Base-by-base conservation (phyloP, 2,113 vertebrate genomes). In the Brachypodius melanocephalos region DNA sequence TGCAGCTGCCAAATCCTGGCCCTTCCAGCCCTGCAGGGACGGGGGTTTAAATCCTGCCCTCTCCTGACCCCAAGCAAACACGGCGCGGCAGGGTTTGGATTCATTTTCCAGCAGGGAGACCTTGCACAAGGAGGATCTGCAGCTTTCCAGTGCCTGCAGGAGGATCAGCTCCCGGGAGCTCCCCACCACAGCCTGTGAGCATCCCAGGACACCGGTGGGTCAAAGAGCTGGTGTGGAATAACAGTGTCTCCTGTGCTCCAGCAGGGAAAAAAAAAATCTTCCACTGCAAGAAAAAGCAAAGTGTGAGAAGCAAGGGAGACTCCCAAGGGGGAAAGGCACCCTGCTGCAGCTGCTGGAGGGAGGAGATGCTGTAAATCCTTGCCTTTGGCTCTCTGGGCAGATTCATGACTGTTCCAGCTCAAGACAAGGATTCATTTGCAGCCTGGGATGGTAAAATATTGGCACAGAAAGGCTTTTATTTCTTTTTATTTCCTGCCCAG, bases 171-270 rank as follows among this genome's bases (percentile, higher is more conserved):
- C 22, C 55, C 2, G 2, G 42, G 25, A 78, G 6, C 3, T 26
- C 25, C 22, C 14, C 0, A 0, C 3, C 5, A 2, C 31, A 57
- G 71, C 45, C 62, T 0, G 0, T 2, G 13, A 34, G 57, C 28
- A 52, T 38, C 12, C 31, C 1, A 3, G 45, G 13, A 42, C 25
- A 13, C 17, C 0, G 3, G 21, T 12, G 36, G 61, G 17, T 25
- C 3, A 1, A 17, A 59, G 52, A 14, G 29, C 26, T 67, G 46
- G 6, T 57, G 32, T 22, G 57, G 48, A 69, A 19, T 20, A 59
- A 58, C 0, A 2, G 14, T 6, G 42, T 21, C 32, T 72, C 21
- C 54, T 57, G 38, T 3, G 7, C 51, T 31, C 58, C 25, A 7
- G 48, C 36, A 24, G 14, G 20, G 15, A 45, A 26, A 17, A 19